A percentile compares a stretch with the other conserved stretches of the same genome.
phyloP scores from a whole-genome alignment of 2,888 invertebrate species.

The Trissolcus japonicus region DNA sequence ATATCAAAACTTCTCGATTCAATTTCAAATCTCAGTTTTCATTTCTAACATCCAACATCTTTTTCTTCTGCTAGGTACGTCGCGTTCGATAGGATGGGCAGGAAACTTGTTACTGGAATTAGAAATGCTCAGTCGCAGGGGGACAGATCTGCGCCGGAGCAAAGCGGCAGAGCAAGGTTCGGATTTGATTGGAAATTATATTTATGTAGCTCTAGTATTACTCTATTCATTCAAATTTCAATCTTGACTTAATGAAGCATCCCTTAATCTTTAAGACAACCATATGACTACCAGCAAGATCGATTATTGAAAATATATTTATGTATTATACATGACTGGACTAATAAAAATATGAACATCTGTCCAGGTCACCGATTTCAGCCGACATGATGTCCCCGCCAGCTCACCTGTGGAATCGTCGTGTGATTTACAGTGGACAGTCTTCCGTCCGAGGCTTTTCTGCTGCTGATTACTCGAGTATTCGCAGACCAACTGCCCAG shows the following conservation, averaged over 20 bases:
- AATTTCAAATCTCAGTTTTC: background rate
- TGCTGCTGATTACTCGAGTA: conserved; percentile 7
- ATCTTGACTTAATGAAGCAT: background rate
- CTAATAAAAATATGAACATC: background rate
- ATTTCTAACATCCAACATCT: background rate
- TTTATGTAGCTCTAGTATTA: background rate
- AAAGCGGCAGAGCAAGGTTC: conserved; percentile 10
- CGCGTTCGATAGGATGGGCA: conserved; percentile 88
- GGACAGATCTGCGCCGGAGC: conserved; percentile 74
- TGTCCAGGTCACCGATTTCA: conserved; percentile 11
- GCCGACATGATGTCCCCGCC: conserved; percentile 25
- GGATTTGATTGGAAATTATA: background rate
- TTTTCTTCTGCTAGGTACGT: conserved; percentile 82
- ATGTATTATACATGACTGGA: too few species aligned
- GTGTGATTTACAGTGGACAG: conserved; percentile 28
- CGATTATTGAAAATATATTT: too few species aligned
- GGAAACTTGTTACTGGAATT: conserved; percentile 90
- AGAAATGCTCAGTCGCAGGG: conserved; percentile 80
- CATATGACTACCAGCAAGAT: too few species aligned
- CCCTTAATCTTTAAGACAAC: background rate
- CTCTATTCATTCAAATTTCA: too few species aligned
- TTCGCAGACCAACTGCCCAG: conserved; percentile 17
- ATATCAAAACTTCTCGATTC: background rate
- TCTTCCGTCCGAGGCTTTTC: conserved; percentile 19
- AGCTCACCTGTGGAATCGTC: conserved; percentile 46